A percentile compares a stretch with the other conserved stretches of the same genome.
These are phyloP conservation scores for Pimpla rufipes DNA, from an alignment of 2,888 invertebrate species.

Conservation along the genomic window DNA sequence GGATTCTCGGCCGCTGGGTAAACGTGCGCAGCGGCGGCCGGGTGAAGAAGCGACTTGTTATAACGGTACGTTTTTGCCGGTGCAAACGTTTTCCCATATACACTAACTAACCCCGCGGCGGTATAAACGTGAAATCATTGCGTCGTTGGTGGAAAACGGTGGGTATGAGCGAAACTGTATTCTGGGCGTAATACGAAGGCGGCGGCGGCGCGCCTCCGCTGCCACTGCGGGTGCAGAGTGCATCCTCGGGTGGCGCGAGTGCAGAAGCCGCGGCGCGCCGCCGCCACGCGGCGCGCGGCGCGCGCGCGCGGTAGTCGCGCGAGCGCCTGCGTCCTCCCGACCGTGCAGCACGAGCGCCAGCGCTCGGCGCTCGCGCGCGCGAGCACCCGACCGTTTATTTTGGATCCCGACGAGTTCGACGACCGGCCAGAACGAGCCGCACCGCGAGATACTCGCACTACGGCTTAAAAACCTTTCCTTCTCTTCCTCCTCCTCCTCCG, in stretches of 20 bases:
- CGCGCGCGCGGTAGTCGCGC: slow-evolving; percentile 57
- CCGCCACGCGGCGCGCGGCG: slow-evolving; percentile 4
- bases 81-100: slow-evolving; percentile 50
- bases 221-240: slow-evolving; percentile 55
- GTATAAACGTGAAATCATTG: slow-evolving; percentile 40
- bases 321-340: slow-evolving; percentile 54
- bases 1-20: slow-evolving; percentile 38
- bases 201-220: slow-evolving; percentile 31
- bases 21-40: slow-evolving; percentile 27
- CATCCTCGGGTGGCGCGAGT: slow-evolving; percentile 33
- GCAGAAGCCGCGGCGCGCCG: slow-evolving; percentile 16
- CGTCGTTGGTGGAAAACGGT: slow-evolving; percentile 4
- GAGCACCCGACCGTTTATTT: slow-evolving; percentile 75
- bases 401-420: slow-evolving; percentile 78
- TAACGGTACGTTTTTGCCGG: slow-evolving; percentile 49
- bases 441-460: slow-evolving; percentile 48
- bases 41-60: slow-evolving; percentile 25
- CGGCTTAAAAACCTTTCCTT: slow-evolving; percentile 36
- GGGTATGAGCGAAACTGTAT: slow-evolving; percentile 23
- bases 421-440: slow-evolving; percentile 71
- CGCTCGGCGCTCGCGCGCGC: slow-evolving; percentile 5
- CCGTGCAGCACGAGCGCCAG: slow-evolving; percentile 48
- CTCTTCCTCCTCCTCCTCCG: slow-evolving; percentile 35
- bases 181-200: slow-evolving; percentile 39
- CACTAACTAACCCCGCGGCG: slow-evolving; percentile 34